A percentile compares a stretch with the other conserved stretches of the same genome.
phyloP scores from a whole-genome alignment of 2,113 vertebrate species.

The Nibea coibor region DNA sequence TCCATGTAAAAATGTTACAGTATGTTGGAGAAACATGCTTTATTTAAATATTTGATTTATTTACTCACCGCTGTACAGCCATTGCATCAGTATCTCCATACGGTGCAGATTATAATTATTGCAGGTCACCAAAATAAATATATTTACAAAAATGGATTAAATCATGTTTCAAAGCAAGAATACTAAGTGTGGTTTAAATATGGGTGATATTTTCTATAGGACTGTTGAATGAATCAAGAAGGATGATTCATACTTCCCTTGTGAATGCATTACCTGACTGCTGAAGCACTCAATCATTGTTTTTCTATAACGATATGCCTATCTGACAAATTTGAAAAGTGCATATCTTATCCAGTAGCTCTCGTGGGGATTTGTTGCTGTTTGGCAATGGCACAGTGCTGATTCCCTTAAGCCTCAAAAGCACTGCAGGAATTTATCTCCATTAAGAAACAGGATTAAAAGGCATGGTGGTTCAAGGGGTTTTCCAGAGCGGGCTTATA shows the following conservation, averaged over 20 bases:
- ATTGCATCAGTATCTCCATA: not conserved
- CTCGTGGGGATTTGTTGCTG: constrained; percentile 70
- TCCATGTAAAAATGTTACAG: not conserved
- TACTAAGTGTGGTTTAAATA: not conserved
- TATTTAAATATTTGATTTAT: not conserved
- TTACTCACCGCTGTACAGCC: not conserved
- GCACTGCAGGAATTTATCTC: constrained; percentile 74
- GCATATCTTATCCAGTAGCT: constrained; percentile 64
- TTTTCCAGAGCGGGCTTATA: constrained; percentile 48
- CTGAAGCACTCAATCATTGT: constrained; percentile 36
- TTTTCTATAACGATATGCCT: constrained; percentile 44
- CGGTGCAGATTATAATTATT: no score
- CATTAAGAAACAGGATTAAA: constrained; percentile 80
- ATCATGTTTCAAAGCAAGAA: no score
- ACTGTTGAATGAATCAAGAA: not conserved
- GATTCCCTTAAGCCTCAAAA: constrained; percentile 73
- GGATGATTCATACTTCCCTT: not conserved
- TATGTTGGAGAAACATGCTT: not conserved
- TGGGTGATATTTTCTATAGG: not conserved
- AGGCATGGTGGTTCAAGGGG: constrained; percentile 62
- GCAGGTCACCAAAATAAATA: no score
- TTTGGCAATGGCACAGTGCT: constrained; percentile 63
- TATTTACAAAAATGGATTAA: no score
- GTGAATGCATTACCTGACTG: not conserved
- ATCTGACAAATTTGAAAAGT: constrained; percentile 65